Evolutionary conservation across 2,113 vertebrate species (phyloP), one percentile per base, ranked within the genome.

Genomic region (Megaceryle maxima): DNA sequence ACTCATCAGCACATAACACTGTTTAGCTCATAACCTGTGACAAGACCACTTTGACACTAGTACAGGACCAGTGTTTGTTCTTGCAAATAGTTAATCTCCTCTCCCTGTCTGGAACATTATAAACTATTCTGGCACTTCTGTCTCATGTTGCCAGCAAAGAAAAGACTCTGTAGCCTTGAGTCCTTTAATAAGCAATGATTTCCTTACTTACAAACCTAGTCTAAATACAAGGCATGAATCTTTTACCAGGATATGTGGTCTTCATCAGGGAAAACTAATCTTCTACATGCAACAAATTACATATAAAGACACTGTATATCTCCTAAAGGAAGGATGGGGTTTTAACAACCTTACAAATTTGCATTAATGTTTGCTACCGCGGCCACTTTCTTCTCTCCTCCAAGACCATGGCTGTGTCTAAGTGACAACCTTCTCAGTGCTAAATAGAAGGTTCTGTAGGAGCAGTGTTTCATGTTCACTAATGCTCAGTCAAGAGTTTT

Each of bases 401-500:
- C 37, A 56, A 35, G 22, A 28, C 17, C 0, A 0, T 25, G 24
- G 24, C 16, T 46, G 43, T 28, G 18, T 35, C 69, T 43, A 55
- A 79, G 48, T 28, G 15, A 25, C 6, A 43, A 24, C 29, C 72
- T 33, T 20, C 26, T 6, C 33, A 26, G 12, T 9, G 43, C n/a
- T 35, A 20, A 50, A 37, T 1, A 24, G 39, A 70, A 60, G n/a
- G n/a, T 17, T 44, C 35, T 44, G 46, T 5, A 56, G 64, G 24
- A 56, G 24, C 28, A 16, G 35, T 2, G 1, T 41, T 59, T 17
- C 16, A 22, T 25, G 14, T 19, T 67, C 0, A 0, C 17, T 55
- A 33, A 41, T 2, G 31, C 41, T 76, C 57, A 25, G 44, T 29
- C 39, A 81, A 59, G 59, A 70, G 21, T 20, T 72, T 55, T 51